Evolutionary conservation across 2,113 vertebrate species (phyloP), one percentile per base, ranked within the genome.

Genomic region (Verasper variegatus): DNA sequence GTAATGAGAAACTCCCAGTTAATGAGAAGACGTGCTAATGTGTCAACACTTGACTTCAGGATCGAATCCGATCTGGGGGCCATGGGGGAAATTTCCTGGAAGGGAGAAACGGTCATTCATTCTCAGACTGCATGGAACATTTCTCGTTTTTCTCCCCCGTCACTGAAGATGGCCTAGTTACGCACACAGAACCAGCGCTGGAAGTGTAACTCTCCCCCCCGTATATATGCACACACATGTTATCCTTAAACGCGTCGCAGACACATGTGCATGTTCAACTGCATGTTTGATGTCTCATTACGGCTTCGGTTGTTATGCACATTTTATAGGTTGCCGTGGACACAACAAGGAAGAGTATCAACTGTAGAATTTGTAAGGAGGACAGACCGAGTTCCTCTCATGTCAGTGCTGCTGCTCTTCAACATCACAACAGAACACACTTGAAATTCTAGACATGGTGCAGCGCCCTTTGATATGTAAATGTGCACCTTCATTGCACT

Each of bases 401-500:
- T 86, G 91, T 91, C 90, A 88, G 89, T 70, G 81, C 74, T 66
- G 80, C 87, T 89, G 85, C 91, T 93, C 91, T 89, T 88, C 88
- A 93, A 89, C 90, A 91, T 92, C 88, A 93, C 90, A 91, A 93
- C 91, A 92, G 91, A 90, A 89, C 86, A 78, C 83, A 84, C 85
- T 94, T 94, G 90, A 89, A 92, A 95, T 95, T 92, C 93, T 71
- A 85, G 78, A 90, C 94, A 67, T 83, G 86, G 78, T 5, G 64
- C 78, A 3, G 80, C 82, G 69, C 65, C 85, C 92, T 95, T 95
- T 95, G 93, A 95, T 94, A 93, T 95, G 94, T 76, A 91, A 95
- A 95, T 95, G 91, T 89, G 86, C 88, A 94, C 93, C 91, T 93
- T 93, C 90, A 77, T 89, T 93, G 93, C 92, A 94, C 93, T 85